These are phyloP conservation scores for Aselliscus stoliczkanus DNA, from an alignment of 2,797 vertebrate species.

Conservation along the genomic window DNA sequence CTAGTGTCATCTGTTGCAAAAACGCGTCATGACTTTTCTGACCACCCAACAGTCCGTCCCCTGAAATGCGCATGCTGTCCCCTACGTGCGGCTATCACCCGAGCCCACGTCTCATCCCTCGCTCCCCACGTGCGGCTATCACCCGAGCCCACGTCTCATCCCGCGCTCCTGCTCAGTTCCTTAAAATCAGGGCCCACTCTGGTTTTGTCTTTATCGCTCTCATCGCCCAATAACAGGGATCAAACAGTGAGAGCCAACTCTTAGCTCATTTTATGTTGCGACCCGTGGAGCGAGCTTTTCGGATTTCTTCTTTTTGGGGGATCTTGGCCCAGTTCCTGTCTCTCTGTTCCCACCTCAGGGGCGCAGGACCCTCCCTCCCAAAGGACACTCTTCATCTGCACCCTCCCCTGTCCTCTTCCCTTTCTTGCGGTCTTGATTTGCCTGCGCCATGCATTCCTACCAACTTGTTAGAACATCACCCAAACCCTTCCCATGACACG, in stretches of 20 bases:
- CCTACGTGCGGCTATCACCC: accelerated
- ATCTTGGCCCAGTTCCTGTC: no score
- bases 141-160: no score
- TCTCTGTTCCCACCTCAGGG: accelerated
- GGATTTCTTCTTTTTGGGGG: not conserved
- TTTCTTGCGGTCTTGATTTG: accelerated
- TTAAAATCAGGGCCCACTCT: not conserved
- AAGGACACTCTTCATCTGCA: not conserved
- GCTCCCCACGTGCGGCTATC: not conserved
- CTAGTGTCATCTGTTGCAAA: no score
- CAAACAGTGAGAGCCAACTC: not conserved
- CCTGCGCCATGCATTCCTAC: accelerated
- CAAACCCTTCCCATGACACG: accelerated
- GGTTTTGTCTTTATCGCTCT: not conserved
- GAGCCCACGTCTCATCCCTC: no score
- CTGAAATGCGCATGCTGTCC: no score
- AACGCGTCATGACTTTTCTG: no score
- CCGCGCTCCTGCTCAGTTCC: not conserved
- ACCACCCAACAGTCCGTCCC: no score
- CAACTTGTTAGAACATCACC: accelerated
- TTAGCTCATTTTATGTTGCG: not conserved
- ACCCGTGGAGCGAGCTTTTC: accelerated
- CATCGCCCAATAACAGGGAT: accelerated
- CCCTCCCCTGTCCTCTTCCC: accelerated
- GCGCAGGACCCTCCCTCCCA: not conserved